Evolutionary conservation across 1,140 invertebrate genomes (phyloP), one percentile per base, ranked within the genome.

Genomic region (Caenorhabditis tropicalis): DNA sequence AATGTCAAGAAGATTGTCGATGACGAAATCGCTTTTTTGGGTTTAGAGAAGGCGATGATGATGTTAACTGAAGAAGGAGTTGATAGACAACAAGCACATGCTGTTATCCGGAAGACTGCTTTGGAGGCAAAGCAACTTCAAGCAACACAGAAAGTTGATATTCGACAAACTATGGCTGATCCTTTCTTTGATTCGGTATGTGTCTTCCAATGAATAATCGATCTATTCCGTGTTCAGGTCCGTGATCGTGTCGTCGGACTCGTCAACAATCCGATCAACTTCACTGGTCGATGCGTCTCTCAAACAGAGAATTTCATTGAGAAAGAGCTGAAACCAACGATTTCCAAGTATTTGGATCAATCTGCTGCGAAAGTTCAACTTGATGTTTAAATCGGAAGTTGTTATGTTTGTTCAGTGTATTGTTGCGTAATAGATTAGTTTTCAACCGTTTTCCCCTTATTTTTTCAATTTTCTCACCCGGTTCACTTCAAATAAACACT

Each of bases 1-100:
- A 85, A 82, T n/a, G 88, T 91, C 16, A 48, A 60, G 21, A 70
- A 79, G 12, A 88, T 86, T 31, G 90, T 91, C 5, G 51, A 60
- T 9, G 51, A 87, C 19, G 90, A 87, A 51, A 48, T 89, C 48
- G 91, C 87, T 7, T 91, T 89, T 74, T 70, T 90, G 9, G 89
- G 89, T 19, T 82, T 91, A n/a, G 90, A 91, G 83, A 89, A 89
- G 33, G 90, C 90, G 10, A 83, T 91, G 85, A 91, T 91, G 90
- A 65, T 84, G 70, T 82, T 91, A 51, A 89, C 88, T 1, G 83
- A 89, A 48, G 58, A 85, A 12, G 90, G 90, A 16, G 88, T 84
- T 1, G 89, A 86, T 39, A 60, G 90, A 21, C 90, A 91, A 82
- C 31, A 90, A 27, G 90, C 90, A 7, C 90, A 91, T 79, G 89